phyloP scores from a whole-genome alignment of 2,797 vertebrate species.

The Poecilia gillii region DNA sequence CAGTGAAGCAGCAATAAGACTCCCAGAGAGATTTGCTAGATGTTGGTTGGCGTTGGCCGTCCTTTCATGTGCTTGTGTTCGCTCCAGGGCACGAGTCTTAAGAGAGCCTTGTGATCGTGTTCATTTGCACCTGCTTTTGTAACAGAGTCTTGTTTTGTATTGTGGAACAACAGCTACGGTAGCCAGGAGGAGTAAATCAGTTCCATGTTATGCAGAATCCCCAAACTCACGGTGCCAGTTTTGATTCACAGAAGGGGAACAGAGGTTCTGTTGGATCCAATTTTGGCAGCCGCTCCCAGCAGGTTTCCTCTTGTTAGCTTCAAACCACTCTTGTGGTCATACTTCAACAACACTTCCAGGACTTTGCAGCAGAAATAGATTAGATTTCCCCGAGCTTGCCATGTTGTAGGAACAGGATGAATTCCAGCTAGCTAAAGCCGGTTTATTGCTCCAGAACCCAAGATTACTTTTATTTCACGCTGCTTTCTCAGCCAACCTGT shows the following conservation, averaged over 20 bases:
- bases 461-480: constrained; percentile 74
- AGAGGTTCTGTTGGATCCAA: constrained; percentile 11
- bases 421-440: constrained; percentile 48
- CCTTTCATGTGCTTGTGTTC: constrained; percentile 45
- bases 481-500: constrained; percentile 64
- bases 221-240: background rate
- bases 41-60: constrained; percentile 5
- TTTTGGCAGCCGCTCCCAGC: constrained; percentile 3
- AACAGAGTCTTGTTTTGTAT: constrained; percentile 29
- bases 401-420: constrained; percentile 36
- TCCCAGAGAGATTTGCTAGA: constrained; percentile 18
- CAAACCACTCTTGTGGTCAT: constrained; percentile 21
- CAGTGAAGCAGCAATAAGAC: constrained; percentile 17
- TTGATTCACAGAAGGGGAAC: background rate
- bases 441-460: constrained; percentile 49
- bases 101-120: constrained; percentile 63
- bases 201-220: background rate
- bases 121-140: constrained; percentile 30
- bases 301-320: constrained; percentile 29
- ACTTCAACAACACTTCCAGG: constrained; percentile 32
- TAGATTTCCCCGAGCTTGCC: constrained; percentile 49
- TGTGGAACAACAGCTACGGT: background rate
- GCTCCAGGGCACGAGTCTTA: constrained; percentile 58
- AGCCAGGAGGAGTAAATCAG: constrained; percentile 7
- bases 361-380: constrained; percentile 50